Conservation (phyloP, 2,888 invertebrate genomes). For the Crioceris asparagi region DNA sequence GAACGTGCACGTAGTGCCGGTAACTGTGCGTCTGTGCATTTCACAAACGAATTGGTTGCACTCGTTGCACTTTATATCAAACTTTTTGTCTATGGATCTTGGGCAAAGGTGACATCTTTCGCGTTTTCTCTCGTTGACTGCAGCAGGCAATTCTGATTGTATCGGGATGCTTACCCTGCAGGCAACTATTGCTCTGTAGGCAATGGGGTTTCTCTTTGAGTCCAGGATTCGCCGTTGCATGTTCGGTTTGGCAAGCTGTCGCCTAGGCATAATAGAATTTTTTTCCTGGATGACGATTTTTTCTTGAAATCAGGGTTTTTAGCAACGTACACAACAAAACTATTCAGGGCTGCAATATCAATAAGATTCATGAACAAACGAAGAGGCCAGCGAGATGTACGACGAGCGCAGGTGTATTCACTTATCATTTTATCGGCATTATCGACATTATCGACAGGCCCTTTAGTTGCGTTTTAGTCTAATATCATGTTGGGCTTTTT, state of each 20-base stretch:
- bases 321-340: slow-evolving; percentile 3
- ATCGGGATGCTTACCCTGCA: slow-evolving; percentile 7
- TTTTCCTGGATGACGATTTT: background rate
- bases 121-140: slow-evolving; percentile 6
- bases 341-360: slow-evolving; percentile 8
- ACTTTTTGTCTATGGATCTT: slow-evolving; percentile 8
- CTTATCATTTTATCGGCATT: slow-evolving; percentile 10
- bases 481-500: slow-evolving; percentile 10
- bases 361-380: slow-evolving; percentile 8
- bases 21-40: slow-evolving; percentile 7
- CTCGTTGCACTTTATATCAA: slow-evolving; percentile 6
- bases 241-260: slow-evolving; percentile 4
- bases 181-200: slow-evolving; percentile 8
- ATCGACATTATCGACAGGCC: slow-evolving; percentile 10
- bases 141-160: slow-evolving; percentile 1
- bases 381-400: slow-evolving; percentile 11
- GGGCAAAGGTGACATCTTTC: slow-evolving; percentile 10
- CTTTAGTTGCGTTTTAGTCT: slow-evolving; percentile 12
- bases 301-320: slow-evolving; percentile 8
- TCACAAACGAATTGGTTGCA: slow-evolving; percentile 9
- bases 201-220: slow-evolving; percentile 5
- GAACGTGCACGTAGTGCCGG: too few relatives aligned
- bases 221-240: slow-evolving; percentile 7
- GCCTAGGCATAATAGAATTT: slow-evolving; percentile 7
- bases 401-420: slow-evolving; percentile 10